Evolutionary conservation across 2,888 invertebrate genomes (phyloP).

Genomic region (Synanthedon myopaeformis): DNA sequence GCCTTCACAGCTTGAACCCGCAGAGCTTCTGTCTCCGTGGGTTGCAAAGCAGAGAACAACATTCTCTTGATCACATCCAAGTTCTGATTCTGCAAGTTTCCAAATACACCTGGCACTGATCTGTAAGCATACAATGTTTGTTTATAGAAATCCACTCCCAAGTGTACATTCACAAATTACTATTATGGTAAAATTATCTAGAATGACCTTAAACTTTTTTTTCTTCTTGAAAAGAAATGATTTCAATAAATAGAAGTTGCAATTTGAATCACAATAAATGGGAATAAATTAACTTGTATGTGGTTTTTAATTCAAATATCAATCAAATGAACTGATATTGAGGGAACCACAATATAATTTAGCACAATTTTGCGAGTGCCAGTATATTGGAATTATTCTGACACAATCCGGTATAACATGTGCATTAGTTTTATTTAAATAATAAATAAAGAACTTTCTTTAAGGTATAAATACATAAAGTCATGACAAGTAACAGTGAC

Average conservation of each 20-base stretch:
- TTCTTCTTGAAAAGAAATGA: no score
- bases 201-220: no score
- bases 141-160: no score
- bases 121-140: conserved; percentile 43
- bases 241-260: no score
- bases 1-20: conserved; percentile 87
- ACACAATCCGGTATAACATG: conserved; percentile 4
- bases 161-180: no score
- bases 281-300: not conserved
- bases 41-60: conserved; percentile 85
- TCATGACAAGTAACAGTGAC: not conserved
- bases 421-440: not conserved
- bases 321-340: conserved; percentile 2
- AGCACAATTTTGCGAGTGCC: conserved; percentile 3
- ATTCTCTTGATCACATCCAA: conserved; percentile 95
- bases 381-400: not conserved
- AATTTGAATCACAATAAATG: no score
- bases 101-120: conserved; percentile 96
- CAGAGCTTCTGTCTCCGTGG: conserved; percentile 78
- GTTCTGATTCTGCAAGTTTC: conserved; percentile 92
- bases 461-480: not conserved
- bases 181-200: no score
- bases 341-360: conserved; percentile 5
- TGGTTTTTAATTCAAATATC: conserved; percentile 2
- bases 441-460: not conserved